Conservation (phyloP, 2,888 invertebrate genomes). For the Eupithecia abbreviata region DNA sequence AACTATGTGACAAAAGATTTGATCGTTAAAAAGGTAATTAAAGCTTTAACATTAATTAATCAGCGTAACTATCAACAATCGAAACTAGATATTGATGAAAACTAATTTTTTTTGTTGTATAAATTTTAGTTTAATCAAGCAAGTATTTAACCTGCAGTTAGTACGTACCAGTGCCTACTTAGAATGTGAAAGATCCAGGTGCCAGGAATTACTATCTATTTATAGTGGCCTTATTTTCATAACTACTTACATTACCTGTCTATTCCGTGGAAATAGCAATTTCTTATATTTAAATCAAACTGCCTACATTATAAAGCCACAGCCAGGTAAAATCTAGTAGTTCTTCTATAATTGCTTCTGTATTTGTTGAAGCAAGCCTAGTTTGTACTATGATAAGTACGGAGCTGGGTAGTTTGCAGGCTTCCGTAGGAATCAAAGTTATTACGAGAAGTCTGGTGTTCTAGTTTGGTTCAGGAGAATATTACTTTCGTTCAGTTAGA, state of each 20-base stretch:
- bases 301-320: not conserved
- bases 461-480: not conserved
- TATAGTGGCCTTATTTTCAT: no score
- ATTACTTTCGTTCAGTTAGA: not conserved
- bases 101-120: no score
- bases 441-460: not conserved
- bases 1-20: not conserved
- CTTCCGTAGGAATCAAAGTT: not conserved
- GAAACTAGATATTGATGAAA: no score
- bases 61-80: no score
- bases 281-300: not conserved
- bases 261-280: no score
- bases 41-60: no score
- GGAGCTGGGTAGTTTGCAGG: not conserved
- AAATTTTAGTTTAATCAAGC: no score
- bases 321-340: not conserved
- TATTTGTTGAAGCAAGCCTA: constrained; percentile 3
- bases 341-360: not conserved
- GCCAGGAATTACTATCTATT: no score
- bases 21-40: not conserved
- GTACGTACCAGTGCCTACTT: no score
- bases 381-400: not conserved
- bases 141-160: no score
- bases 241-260: no score
- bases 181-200: no score